Percentiles rank a stretch among this genome's conserved stretches.
Conservation (phyloP, 2,113 vertebrate species). For the Boleophthalmus pectinirostris region DNA sequence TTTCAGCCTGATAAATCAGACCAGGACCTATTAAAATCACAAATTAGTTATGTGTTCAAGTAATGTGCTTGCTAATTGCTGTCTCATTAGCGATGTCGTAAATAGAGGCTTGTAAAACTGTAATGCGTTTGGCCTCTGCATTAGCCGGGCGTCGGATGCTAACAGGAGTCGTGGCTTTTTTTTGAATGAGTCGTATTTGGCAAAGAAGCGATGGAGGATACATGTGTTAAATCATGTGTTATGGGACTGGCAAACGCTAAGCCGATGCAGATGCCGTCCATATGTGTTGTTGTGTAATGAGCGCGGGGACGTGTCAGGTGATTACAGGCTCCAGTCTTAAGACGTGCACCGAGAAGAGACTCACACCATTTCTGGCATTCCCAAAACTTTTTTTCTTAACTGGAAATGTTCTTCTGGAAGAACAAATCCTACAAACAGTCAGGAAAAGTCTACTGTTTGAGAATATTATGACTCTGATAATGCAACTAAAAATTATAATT, state of each 20-base stretch:
- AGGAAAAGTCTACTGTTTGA: too few species aligned
- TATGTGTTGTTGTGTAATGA: background rate
- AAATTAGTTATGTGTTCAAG: slow-evolving; percentile 28
- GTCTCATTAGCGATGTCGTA: slow-evolving; percentile 19
- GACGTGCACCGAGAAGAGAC: too few species aligned
- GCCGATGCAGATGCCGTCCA: background rate
- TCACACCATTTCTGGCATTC: too few species aligned
- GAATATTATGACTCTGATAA: too few species aligned
- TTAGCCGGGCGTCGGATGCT: background rate
- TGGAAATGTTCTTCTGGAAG: too few species aligned
- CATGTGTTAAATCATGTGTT: background rate
- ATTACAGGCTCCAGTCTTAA: background rate
- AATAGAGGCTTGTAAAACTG: slow-evolving; percentile 14
- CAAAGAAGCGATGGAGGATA: background rate
- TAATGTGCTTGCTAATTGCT: background rate
- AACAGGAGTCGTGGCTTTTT: background rate
- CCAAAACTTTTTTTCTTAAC: too few species aligned
- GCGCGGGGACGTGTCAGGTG: background rate
- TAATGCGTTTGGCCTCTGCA: slow-evolving; percentile 1
- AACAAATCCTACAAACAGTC: too few species aligned
- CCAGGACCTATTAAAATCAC: slow-evolving; percentile 1
- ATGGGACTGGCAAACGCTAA: background rate
- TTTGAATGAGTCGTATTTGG: background rate
- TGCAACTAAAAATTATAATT: too few species aligned
- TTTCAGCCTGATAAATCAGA: background rate